Base-by-base conservation (phyloP, 2,113 vertebrate species). In the Blennius ocellaris region DNA sequence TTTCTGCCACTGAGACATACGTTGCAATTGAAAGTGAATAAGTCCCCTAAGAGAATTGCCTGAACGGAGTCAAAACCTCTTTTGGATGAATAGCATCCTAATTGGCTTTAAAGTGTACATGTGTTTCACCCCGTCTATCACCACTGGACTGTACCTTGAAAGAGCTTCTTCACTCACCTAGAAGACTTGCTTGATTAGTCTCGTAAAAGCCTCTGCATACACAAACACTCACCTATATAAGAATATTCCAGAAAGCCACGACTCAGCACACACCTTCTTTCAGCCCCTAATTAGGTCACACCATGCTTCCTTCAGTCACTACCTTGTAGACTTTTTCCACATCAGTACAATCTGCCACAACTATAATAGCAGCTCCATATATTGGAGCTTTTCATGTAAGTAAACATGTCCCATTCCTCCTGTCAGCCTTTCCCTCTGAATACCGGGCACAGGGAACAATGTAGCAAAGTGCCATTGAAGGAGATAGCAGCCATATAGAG, bases 81-180 rank as follows among this genome's bases (percentile, higher is more conserved):
- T 69, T n/a, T 15, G 6, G 36, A 11, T 71, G 39, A 56, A 78
- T 56, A 61, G 15, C 47, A 14, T 63, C 12, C 39, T 82, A 68
- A 79, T 73, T 76, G 49, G 51, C 48, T 71, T 38, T 71, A 69
- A 30, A 75, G 54, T 71, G 62, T 66, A 63, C 21, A 40, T 36
- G 40, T 12, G 61, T 63, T 54, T 66, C 6, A 14, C 47, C 55
- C 11, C 40, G 21, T 43, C 51, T 49, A 69, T 41, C 38, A 16
- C 15, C 6, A 38, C 16, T 40, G 50, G 61, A 65, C 11, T 17
- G 30, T 5, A 44, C 40, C 17, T 40, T 44, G 57, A 30, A 77
- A 87, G 47, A 14, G 48, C 52, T 77, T 40, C 45, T 70, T 68
- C 45, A 72, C 38, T 57, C 47, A 44, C 49, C 30, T 30, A n/a